Percentiles rank a stretch among this genome's conserved stretches.
phyloP scores from a whole-genome alignment of 2,888 invertebrate genomes.

The Oscheius sp. region DNA sequence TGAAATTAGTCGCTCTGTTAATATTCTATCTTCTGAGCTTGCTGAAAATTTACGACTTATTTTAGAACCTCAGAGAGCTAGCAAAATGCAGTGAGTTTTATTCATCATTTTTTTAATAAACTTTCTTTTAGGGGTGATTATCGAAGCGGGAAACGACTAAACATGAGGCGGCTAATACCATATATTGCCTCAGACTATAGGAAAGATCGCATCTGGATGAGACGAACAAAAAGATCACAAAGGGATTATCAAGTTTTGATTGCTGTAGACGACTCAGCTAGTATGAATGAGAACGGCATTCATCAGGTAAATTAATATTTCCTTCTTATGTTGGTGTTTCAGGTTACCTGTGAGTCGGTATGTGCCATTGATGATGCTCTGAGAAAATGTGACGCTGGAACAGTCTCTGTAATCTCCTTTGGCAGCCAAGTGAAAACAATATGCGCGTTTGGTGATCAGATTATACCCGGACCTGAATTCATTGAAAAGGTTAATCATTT shows the following conservation, averaged over 20 bases:
- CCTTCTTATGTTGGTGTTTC: constrained; percentile 14
- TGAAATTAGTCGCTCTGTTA: constrained; percentile 57
- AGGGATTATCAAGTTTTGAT: constrained; percentile 94
- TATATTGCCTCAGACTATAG: constrained; percentile 98
- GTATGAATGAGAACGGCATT: constrained; percentile 75
- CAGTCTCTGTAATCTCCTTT: constrained; percentile 88
- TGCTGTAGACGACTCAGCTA: constrained; percentile 92
- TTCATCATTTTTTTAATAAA: background rate
- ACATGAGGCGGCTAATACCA: constrained; percentile 96
- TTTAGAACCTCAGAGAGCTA: constrained; percentile 91
- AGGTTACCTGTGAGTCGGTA: constrained; percentile 90
- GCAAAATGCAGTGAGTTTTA: constrained; percentile 78
- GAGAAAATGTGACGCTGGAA: constrained; percentile 80
- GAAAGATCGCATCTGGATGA: constrained; percentile 98
- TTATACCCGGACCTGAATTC: constrained; percentile 81
- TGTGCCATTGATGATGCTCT: constrained; percentile 88
- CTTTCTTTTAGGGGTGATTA: constrained; percentile 82
- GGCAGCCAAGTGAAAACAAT: constrained; percentile 85
- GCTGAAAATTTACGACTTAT: constrained; percentile 92
- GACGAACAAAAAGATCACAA: constrained; percentile 92
- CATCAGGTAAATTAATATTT: constrained; percentile 73
- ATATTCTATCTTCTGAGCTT: constrained; percentile 81
- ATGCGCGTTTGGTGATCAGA: constrained; percentile 86
- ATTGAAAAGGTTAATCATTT: constrained; percentile 24
- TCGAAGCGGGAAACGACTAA: constrained; percentile 92